A percentile compares a stretch with the other conserved stretches of the same genome.
Conservation (phyloP, 2,797 vertebrate genomes). For the Leucoraja ocellata region DNA sequence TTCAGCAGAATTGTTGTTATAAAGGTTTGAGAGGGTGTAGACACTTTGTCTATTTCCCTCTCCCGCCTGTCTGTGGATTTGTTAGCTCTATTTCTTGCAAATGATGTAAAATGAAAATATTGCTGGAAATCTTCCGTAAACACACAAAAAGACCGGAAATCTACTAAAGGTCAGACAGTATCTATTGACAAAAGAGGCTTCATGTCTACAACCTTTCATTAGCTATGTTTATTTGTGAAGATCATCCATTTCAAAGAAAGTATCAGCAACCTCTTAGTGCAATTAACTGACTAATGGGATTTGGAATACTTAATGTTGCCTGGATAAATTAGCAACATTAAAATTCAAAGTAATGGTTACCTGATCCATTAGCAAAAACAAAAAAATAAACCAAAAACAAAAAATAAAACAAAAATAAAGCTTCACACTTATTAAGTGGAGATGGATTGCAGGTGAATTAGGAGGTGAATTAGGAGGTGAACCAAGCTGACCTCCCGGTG, state of each 20-base stretch:
- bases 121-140: too few relatives aligned
- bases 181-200: too few relatives aligned
- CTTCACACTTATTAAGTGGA: neutral
- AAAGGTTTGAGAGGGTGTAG: neutral
- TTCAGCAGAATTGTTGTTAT: neutral
- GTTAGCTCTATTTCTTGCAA: neutral
- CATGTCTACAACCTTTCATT: too few relatives aligned
- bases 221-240: neutral
- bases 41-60: too few relatives aligned
- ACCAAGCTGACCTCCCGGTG: too few relatives aligned
- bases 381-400: neutral
- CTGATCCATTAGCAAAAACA: too few relatives aligned
- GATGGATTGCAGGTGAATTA: neutral
- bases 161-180: too few relatives aligned
- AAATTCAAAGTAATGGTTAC: too few relatives aligned
- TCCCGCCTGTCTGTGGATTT: neutral
- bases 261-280: neutral
- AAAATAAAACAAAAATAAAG: neutral
- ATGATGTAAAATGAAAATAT: too few relatives aligned
- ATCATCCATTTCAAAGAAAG: neutral
- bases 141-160: too few relatives aligned
- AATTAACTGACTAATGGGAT: neutral
- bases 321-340: neutral
- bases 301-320: neutral
- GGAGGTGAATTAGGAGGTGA: neutral